These are phyloP conservation scores for Tridacna gigas DNA, from an alignment of 2,888 invertebrate species.

Conservation along the genomic window DNA sequence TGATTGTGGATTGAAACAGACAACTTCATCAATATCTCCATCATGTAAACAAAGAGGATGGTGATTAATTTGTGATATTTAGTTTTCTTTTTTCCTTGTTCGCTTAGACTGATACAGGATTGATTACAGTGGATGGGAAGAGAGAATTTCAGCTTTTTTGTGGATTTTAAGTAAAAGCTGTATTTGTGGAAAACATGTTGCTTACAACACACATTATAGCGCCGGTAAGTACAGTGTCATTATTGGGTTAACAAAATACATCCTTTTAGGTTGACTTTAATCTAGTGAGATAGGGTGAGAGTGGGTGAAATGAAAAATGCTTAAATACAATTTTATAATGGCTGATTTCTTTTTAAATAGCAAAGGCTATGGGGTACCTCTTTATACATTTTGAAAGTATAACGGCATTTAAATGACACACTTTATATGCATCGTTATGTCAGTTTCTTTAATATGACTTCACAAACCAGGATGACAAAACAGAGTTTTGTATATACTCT, in stretches of 20 bases:
- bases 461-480: too few species aligned
- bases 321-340: background rate
- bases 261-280: constrained; percentile 8
- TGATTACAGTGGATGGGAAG: constrained; percentile 16
- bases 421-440: too few species aligned
- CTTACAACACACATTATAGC: constrained; percentile 26
- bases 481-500: too few species aligned
- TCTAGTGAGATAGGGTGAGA: constrained; percentile 17
- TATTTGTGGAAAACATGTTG: constrained; percentile 16
- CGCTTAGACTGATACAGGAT: background rate
- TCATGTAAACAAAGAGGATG: constrained; percentile 23
- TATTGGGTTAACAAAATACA: background rate
- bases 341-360: background rate
- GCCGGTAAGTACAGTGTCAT: constrained; percentile 14
- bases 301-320: constrained; percentile 15
- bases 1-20: constrained; percentile 25
- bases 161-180: constrained; percentile 15
- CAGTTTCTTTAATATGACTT: too few species aligned
- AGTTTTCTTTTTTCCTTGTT: constrained; percentile 5
- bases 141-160: background rate
- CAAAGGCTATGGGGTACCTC: background rate
- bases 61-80: constrained; percentile 24
- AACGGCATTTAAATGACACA: too few species aligned
- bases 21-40: constrained; percentile 20
- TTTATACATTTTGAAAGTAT: too few species aligned